Percentiles rank a stretch among this genome's conserved stretches.
Evolutionary conservation across 2,113 vertebrate genomes (phyloP).

Genomic region (Erinaceus europaeus): DNA sequence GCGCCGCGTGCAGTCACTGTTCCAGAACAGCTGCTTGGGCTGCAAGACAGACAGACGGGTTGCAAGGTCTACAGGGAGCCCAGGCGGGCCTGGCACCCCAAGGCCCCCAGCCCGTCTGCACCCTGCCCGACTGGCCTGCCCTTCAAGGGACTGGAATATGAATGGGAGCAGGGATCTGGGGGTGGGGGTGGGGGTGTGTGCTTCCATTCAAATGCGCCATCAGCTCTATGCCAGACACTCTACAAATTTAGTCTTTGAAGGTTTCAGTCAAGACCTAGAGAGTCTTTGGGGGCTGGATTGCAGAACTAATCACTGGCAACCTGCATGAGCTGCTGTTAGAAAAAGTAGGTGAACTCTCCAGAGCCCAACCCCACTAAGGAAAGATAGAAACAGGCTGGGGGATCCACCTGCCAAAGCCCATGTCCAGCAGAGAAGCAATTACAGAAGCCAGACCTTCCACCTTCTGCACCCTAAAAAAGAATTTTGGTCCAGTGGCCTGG

Average conservation of each 20-base stretch:
- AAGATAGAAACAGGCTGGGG: not conserved
- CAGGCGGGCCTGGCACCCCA: too few relatives aligned
- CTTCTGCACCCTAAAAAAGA: too few relatives aligned
- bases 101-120: not conserved
- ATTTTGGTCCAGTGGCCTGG: too few relatives aligned
- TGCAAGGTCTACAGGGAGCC: not conserved
- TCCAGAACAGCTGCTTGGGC: constrained; percentile 99
- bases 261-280: not conserved
- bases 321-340: not conserved
- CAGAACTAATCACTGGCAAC: constrained; percentile 17
- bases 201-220: not conserved
- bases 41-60: constrained; percentile 60
- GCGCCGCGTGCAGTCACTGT: constrained; percentile 93
- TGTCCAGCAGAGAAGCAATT: too few relatives aligned
- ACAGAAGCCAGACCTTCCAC: too few relatives aligned
- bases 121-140: not conserved
- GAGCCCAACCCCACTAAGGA: too few relatives aligned
- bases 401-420: not conserved
- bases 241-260: not conserved
- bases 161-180: not conserved
- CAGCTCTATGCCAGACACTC: not conserved
- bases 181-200: not conserved
- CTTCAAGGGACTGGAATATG: not conserved
- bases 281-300: not conserved
- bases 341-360: too few relatives aligned